phyloP scores from a whole-genome alignment of 2,888 invertebrate genomes.

The Melanchra persicariae region DNA sequence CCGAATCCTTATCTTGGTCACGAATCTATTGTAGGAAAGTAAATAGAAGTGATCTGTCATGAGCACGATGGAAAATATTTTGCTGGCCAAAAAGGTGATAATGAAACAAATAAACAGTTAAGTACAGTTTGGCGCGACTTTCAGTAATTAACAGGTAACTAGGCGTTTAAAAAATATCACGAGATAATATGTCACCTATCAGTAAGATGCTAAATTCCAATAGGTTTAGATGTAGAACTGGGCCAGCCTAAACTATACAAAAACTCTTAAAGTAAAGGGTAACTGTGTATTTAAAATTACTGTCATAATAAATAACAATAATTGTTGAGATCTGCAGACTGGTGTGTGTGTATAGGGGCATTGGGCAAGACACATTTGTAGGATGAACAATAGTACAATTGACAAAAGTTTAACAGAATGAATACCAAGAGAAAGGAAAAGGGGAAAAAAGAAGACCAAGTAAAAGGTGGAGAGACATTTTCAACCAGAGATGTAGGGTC shows the following conservation, averaged over 20 bases:
- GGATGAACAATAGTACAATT: no score
- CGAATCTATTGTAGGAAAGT: background rate
- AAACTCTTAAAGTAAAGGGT: background rate
- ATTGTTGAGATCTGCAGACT: no score
- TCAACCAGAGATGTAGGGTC: no score
- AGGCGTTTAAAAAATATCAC: slow-evolving; percentile 1
- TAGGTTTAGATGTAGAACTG: background rate
- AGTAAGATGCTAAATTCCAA: background rate
- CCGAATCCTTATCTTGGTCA: slow-evolving; percentile 7
- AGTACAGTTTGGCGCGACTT: slow-evolving; percentile 5
- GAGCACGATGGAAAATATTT: slow-evolving; percentile 23
- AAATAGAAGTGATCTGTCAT: slow-evolving; percentile 9
- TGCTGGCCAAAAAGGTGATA: background rate
- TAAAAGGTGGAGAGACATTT: no score
- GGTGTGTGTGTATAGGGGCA: no score
- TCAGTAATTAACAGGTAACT: slow-evolving; percentile 2
- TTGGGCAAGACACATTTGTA: no score
- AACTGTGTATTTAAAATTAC: background rate
- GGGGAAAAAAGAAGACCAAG: no score
- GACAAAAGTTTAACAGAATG: no score
- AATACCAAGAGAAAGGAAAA: no score
- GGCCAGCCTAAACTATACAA: background rate
- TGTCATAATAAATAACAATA: no score
- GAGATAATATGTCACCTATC: background rate
- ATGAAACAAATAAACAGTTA: slow-evolving; percentile 3